Evolutionary conservation across 2,797 vertebrate species (phyloP).

Genomic region (Cyclopterus lumpus): DNA sequence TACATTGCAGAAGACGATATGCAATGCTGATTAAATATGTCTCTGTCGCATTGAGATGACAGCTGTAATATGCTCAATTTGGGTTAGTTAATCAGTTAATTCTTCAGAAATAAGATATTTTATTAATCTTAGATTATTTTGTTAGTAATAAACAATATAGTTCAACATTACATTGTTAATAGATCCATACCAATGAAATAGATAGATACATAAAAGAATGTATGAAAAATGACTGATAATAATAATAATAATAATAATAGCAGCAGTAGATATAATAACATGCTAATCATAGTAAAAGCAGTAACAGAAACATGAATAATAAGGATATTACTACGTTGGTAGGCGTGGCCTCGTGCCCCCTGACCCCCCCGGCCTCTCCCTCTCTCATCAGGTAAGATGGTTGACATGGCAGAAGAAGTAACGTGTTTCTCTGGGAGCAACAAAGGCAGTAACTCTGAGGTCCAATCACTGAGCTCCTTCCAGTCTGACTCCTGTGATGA

Average conservation of each 20-base stretch:
- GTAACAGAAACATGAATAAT: not conserved
- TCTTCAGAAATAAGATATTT: too few species aligned
- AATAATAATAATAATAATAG: not conserved
- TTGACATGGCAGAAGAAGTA: slow-evolving; percentile 91
- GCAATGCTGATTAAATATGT: too few species aligned
- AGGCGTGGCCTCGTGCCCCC: not conserved
- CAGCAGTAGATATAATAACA: not conserved
- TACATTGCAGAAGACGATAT: too few species aligned
- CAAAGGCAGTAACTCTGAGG: slow-evolving; percentile 96
- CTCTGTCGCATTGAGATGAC: too few species aligned
- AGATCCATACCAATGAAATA: not conserved
- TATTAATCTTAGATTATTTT: too few species aligned
- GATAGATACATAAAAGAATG: not conserved
- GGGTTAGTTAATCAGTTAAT: too few species aligned
- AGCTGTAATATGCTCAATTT: too few species aligned
- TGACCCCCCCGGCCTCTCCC: not conserved
- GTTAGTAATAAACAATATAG: too few species aligned
- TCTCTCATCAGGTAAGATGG: slow-evolving; percentile 87
- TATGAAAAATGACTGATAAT: too few species aligned
- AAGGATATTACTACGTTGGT: too few species aligned
- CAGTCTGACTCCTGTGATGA: slow-evolving; percentile 97
- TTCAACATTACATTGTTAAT: not conserved
- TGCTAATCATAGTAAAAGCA: not conserved
- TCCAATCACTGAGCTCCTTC: slow-evolving; percentile 96
- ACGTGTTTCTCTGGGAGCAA: slow-evolving; percentile 95